These are phyloP conservation scores for Digitonthophagus gazella DNA, from an alignment of 2,888 invertebrate genomes.

Conservation along the genomic window DNA sequence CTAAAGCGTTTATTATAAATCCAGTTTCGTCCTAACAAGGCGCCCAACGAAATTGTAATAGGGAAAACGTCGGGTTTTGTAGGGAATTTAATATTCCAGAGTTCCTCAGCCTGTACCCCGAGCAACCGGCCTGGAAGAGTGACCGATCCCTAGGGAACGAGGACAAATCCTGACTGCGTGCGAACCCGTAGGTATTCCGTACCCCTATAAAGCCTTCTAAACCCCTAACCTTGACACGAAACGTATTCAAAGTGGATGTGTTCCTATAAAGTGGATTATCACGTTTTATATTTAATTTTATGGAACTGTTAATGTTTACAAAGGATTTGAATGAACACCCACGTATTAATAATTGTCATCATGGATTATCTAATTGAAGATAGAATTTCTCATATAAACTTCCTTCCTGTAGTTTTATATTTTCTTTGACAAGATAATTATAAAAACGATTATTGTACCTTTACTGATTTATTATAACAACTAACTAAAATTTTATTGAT, in stretches of 20 bases:
- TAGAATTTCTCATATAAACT: no score
- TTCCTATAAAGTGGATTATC: background rate
- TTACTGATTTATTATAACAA: no score
- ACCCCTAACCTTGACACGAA: background rate
- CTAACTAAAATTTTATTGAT: no score
- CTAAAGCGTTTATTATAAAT: background rate
- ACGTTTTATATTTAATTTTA: background rate
- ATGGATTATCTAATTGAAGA: no score
- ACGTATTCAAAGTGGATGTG: background rate
- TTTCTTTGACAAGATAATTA: no score
- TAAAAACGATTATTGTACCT: no score
- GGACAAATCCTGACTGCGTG: background rate
- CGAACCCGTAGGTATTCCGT: no score
- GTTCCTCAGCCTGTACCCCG: background rate
- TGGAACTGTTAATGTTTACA: background rate
- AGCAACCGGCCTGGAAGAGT: background rate
- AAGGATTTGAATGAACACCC: background rate
- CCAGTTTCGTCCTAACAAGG: background rate
- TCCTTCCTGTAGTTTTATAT: no score
- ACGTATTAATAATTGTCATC: no score
- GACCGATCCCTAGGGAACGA: background rate
- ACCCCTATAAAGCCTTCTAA: background rate
- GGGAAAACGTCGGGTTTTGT: background rate
- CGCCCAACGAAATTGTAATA: background rate
- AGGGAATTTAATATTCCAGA: background rate